phyloP scores from a whole-genome alignment of 2,113 vertebrate species.

The Abramis brama region DNA sequence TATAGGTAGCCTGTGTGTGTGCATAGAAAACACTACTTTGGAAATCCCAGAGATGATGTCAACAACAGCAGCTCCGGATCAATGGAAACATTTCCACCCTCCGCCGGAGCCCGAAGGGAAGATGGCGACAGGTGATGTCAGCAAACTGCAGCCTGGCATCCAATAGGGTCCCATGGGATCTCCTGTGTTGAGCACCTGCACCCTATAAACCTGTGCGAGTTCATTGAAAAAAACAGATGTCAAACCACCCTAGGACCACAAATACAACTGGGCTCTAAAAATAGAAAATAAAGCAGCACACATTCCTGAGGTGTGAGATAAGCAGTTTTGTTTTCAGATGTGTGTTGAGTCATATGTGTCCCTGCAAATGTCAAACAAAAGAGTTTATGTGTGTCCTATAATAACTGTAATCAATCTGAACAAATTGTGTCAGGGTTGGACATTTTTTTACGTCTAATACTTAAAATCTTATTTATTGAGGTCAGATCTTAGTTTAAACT shows the following conservation, averaged over 20 bases:
- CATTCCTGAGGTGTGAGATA: slow-evolving; percentile 12
- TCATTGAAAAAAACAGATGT: slow-evolving; percentile 20
- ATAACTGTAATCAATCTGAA: neutral
- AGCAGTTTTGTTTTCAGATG: neutral
- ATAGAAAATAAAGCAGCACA: slow-evolving; percentile 6
- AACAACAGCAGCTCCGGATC: slow-evolving; percentile 5
- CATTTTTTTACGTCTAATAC: neutral
- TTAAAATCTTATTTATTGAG: neutral
- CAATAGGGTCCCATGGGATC: slow-evolving; percentile 27
- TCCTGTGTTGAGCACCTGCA: slow-evolving; percentile 18
- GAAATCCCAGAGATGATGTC: slow-evolving; percentile 27
- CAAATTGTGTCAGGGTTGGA: neutral
- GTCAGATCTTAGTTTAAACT: neutral
- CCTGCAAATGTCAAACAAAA: neutral
- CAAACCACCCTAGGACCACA: slow-evolving; percentile 17
- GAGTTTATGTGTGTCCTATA: too few relatives aligned
- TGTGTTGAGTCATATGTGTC: neutral
- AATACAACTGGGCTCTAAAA: slow-evolving; percentile 14
- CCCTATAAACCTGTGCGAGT: slow-evolving; percentile 3
- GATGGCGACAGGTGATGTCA: slow-evolving; percentile 48
- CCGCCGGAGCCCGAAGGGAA: slow-evolving; percentile 21
- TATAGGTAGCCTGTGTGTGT: neutral
- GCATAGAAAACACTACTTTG: neutral
- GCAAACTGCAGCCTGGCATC: slow-evolving; percentile 30
- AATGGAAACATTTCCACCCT: slow-evolving; percentile 26